Evolutionary conservation across 2,797 vertebrate species (phyloP).

Genomic region (Acridotheres tristis): DNA sequence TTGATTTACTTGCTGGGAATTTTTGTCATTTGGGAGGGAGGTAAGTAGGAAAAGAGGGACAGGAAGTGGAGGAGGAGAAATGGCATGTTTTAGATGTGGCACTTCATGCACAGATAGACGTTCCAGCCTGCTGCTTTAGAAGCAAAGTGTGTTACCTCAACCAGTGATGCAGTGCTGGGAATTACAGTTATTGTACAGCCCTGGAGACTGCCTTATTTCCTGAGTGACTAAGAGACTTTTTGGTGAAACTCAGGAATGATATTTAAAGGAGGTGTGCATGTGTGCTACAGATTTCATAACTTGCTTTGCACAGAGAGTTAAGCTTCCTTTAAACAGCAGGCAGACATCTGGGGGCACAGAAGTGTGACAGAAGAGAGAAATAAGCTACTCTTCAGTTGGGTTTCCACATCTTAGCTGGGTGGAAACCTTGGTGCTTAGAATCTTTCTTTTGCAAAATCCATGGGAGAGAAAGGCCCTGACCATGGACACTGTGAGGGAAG

Average conservation of each 20-base stretch:
- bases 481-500: background rate
- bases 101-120: accelerated
- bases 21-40: background rate
- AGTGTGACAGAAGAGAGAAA: background rate
- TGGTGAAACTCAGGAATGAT: background rate
- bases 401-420: background rate
- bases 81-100: background rate
- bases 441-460: background rate
- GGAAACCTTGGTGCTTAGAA: background rate
- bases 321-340: background rate
- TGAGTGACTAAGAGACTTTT: background rate
- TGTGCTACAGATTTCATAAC: background rate
- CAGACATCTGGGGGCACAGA: background rate
- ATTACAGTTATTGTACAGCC: background rate
- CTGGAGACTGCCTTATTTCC: background rate
- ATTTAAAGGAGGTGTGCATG: background rate
- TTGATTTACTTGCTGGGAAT: background rate
- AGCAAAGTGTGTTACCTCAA: background rate
- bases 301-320: background rate
- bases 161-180: background rate
- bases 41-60: background rate
- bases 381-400: background rate
- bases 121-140: background rate
- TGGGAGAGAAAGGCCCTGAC: background rate
- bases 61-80: background rate